Base-by-base conservation (phyloP, 2,797 vertebrate genomes). In the Syngnathus acus region DNA sequence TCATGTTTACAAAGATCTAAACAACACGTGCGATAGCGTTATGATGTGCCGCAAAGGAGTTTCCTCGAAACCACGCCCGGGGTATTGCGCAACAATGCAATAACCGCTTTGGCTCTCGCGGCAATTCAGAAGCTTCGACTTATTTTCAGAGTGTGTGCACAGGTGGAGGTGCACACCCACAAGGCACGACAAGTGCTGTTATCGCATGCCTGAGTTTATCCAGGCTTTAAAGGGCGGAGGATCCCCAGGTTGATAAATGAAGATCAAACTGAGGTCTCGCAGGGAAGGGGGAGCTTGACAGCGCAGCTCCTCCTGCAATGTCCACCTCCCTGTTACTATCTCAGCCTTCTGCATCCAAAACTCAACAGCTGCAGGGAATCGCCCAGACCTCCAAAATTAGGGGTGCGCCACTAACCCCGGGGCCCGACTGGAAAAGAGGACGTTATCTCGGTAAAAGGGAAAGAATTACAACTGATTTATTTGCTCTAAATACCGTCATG, bases 361-460 rank as follows among this genome's bases (percentile, higher is more conserved):
- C 69, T 60, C 78, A 79, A 77, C 73, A 72, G 71, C 54, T 69
- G 68, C 71, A 32, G n/a, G 65, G 76, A 50, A 64, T 68, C 79
- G 82, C 71, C 78, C 72, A 73, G 54, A 83, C 77, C 79, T 78
- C 67, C 68, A 67, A 79, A 82, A 81, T 82, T 73, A 72, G 72
- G 73, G 57, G 71, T 76, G 80, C 85, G 82, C 74, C 75, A 45
- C 68, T 67, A 66, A 67, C 80, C 81, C 79, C 64, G 68, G 70
- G 74, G 77, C 76, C 71, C 57, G 39, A 73, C 77, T 58, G 69
- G 66, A 59, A 70, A 72, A 43, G 70, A 80, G 39, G 68, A 64
- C 66, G 68, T 71, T 65, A 78, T 47, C 61, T 43, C 17, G 66
- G 78, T 62, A 69, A 74, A 79, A 84, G 88, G 84, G 78, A 84